Evolutionary conservation across 2,113 vertebrate species (phyloP).

Genomic region (Lepisosteus oculatus): DNA sequence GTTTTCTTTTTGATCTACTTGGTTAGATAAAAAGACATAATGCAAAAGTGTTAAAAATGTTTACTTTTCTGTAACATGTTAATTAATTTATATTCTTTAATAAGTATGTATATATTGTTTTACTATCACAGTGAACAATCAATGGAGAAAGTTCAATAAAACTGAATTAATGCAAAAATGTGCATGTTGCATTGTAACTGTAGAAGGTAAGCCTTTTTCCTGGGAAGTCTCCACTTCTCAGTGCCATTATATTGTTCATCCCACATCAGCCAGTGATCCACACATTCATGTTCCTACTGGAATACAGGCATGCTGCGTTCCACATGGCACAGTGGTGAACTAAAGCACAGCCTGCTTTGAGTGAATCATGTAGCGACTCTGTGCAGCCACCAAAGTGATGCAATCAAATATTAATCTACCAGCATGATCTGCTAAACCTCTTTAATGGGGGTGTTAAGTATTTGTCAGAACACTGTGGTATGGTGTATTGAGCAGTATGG

Average conservation of each 20-base stretch:
- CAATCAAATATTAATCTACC: constrained; percentile 8
- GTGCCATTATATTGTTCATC: neutral
- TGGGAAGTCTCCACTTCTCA: constrained; percentile 17
- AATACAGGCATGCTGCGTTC: neutral
- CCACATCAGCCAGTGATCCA: neutral
- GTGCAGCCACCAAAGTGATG: constrained; percentile 6
- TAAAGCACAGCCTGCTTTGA: neutral
- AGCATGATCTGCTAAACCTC: constrained; percentile 30
- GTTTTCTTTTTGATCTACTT: neutral
- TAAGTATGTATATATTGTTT: neutral
- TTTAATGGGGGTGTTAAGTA: constrained; percentile 31
- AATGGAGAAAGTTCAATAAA: neutral
- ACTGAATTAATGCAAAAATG: neutral
- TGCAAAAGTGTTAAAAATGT: neutral
- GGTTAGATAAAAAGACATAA: neutral
- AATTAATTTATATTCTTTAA: no score
- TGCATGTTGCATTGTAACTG: neutral
- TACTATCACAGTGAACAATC: neutral
- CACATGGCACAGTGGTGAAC: neutral
- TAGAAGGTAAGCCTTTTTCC: neutral
- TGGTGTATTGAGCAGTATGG: neutral
- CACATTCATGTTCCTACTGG: neutral
- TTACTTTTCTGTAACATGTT: neutral
- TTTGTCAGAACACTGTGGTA: constrained; percentile 14
- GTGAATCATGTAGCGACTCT: constrained; percentile 2